These are phyloP conservation scores for Microtus agrestis DNA, from an alignment of 2,797 vertebrate species.

Conservation along the genomic window DNA sequence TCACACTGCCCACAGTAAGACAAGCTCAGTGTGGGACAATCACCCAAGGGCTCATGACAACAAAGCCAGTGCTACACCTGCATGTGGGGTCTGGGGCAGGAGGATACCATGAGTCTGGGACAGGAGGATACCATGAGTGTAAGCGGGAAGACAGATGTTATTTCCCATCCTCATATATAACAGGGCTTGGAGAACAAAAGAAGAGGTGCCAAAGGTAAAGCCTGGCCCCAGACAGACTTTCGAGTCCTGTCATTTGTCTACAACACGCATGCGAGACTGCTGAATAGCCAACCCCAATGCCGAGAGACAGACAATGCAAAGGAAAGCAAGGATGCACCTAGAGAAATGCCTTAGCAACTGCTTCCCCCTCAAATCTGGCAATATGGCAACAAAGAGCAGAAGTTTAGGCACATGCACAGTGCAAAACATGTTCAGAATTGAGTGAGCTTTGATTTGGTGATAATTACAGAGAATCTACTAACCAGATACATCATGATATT, in stretches of 20 bases:
- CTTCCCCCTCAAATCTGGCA: background rate
- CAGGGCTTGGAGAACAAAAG: background rate
- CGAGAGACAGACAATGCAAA: background rate
- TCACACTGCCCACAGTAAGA: background rate
- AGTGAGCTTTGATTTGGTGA: background rate
- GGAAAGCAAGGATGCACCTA: background rate
- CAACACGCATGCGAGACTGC: background rate
- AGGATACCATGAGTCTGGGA: no score
- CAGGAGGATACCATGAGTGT: background rate
- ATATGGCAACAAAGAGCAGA: background rate
- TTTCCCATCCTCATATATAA: background rate
- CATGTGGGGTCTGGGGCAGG: background rate
- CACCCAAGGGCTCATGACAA: background rate
- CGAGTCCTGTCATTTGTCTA: background rate
- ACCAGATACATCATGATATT: background rate
- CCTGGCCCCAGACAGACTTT: background rate
- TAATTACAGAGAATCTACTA: background rate
- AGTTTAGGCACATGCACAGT: background rate
- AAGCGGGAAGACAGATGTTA: background rate
- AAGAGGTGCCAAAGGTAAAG: background rate
- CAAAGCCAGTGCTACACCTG: background rate
- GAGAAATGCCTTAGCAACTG: background rate
- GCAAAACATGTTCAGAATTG: background rate
- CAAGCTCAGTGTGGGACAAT: background rate
- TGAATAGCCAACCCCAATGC: background rate